Evolutionary conservation across 2,113 vertebrate genomes (phyloP), one percentile per base, ranked within the genome.

Genomic region (Sialia sialis): DNA sequence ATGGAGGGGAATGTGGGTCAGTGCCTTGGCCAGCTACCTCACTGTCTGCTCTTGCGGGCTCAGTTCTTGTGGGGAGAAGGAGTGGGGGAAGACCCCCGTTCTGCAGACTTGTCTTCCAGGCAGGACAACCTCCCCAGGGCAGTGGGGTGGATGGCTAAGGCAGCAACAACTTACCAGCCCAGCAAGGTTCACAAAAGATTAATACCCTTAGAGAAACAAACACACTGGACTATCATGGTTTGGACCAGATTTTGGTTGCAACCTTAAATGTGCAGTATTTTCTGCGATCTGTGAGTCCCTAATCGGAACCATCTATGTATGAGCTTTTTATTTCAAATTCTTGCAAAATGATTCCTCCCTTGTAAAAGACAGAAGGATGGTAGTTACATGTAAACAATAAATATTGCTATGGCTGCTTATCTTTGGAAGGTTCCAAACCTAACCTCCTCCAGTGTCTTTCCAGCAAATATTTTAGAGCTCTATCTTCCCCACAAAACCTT

Each of bases 361-460:
- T 74, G 63, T 83, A 70, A 90, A 93, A 94, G 89, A 84, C 72
- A 78, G 55, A 75, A 80, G 49, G 27, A 64, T 85, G 75, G 44
- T 48, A 89, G 70, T 64, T 73, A 84, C 67, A 90, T 19, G 46
- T 73, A 87, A 93, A 94, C 60, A 96, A 91, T 70, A 97, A 96
- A 89, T 88, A 89, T 56, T 89, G 79, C 60, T 29, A 22, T 60
- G 64, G n/a, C 41, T 88, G 54, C 83, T 95, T 70, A 87, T 94
- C 75, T 89, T 77, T 63, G 70, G 64, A 94, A 94, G 84, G 52
- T 64, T 93, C 62, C 82, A 89, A 95, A 62, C 54, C 56, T 38
- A 69, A 84, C 64, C 83, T 94, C 90, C 90, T 91, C 56, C 84
- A 94, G 89, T 91, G 89, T 64, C 78, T 87, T 76, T 38, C 59